Percentiles rank a stretch among this genome's conserved stretches.
Evolutionary conservation across 2,113 vertebrate genomes (phyloP).

Genomic region (Labeo catla): DNA sequence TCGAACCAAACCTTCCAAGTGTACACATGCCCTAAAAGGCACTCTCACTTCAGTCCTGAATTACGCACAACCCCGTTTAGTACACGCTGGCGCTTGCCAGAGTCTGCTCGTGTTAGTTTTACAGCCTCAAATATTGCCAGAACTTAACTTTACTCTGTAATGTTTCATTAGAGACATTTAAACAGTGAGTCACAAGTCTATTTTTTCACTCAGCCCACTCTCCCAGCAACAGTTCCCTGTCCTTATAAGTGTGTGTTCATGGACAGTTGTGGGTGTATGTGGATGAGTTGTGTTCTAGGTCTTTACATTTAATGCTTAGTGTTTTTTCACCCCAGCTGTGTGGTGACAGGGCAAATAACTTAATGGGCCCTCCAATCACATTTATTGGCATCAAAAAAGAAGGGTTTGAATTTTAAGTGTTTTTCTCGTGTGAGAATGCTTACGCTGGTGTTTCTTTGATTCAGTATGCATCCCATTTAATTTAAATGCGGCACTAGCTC

Average conservation of each 20-base stretch:
- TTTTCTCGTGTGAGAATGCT: slow-evolving; percentile 41
- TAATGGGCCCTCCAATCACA: slow-evolving; percentile 24
- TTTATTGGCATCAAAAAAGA: slow-evolving; percentile 36
- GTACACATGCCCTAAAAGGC: not conserved
- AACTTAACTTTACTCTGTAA: not conserved
- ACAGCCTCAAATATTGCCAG: slow-evolving; percentile 16
- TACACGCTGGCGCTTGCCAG: not conserved
- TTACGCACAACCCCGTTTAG: not conserved
- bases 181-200: slow-evolving; percentile 18
- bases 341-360: slow-evolving; percentile 14
- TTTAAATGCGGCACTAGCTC: not conserved
- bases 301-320: not conserved
- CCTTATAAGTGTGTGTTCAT: not conserved
- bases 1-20: not conserved
- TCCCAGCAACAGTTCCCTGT: slow-evolving; percentile 13
- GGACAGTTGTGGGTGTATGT: slow-evolving; percentile 15
- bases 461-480: not conserved
- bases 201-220: slow-evolving; percentile 37
- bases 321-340: not conserved
- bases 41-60: not conserved
- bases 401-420: slow-evolving; percentile 45
- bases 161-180: slow-evolving; percentile 12
- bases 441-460: slow-evolving; percentile 22
- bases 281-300: not conserved
- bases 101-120: not conserved